phyloP scores from a whole-genome alignment of 2,888 invertebrate species.

The Octonoba sinensis region DNA sequence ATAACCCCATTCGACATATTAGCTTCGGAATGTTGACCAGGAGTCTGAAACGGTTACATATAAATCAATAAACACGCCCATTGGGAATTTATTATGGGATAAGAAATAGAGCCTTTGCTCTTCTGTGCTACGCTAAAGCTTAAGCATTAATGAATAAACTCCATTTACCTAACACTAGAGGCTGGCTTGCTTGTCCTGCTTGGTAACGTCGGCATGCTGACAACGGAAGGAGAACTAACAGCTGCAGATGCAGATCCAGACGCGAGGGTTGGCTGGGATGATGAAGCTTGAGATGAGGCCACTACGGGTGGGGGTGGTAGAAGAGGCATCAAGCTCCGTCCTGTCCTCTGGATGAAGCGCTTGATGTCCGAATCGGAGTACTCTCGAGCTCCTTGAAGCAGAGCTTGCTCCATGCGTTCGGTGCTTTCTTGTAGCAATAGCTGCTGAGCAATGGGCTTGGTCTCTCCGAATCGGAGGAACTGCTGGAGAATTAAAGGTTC shows the following conservation, averaged over 20 bases:
- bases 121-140: too few species aligned
- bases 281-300: constrained; percentile 3
- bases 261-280: neutral
- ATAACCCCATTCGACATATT: too few species aligned
- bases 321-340: constrained; percentile 63
- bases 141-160: too few species aligned
- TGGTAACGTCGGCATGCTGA: constrained; percentile 65
- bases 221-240: neutral
- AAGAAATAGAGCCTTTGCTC: too few species aligned
- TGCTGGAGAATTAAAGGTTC: constrained; percentile 92
- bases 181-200: constrained; percentile 54
- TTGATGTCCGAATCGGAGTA: constrained; percentile 74
- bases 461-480: constrained; percentile 90
- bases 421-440: constrained; percentile 70
- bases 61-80: too few species aligned
- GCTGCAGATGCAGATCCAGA: constrained; percentile 8
- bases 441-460: constrained; percentile 83
- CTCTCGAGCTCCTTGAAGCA: constrained; percentile 40
- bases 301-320: constrained; percentile 19
- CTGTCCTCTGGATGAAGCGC: constrained; percentile 75
- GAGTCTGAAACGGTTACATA: too few species aligned
- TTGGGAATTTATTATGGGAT: too few species aligned
- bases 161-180: constrained; percentile 56
- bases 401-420: constrained; percentile 41
- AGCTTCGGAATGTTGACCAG: too few species aligned